Percentiles rank a stretch among this genome's conserved stretches.
Conservation (phyloP, 2,888 invertebrate genomes). For the Lagria hirta region DNA sequence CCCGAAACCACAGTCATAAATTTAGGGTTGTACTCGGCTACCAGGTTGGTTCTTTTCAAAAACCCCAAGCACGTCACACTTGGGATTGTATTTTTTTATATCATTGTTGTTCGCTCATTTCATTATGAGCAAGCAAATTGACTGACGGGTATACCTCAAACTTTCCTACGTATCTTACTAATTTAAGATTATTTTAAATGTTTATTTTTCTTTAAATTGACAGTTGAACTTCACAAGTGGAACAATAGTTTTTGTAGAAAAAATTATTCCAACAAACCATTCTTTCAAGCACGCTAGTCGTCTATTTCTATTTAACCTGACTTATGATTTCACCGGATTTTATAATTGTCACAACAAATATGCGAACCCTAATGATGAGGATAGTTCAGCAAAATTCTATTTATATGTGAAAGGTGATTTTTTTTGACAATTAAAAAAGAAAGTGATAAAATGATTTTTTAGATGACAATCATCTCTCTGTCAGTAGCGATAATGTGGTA, state of each 20-base stretch:
- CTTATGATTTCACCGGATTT: conserved; percentile 50
- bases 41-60: background rate
- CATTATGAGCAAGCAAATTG: too few relatives aligned
- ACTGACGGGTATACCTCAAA: too few relatives aligned
- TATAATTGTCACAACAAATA: conserved; percentile 51
- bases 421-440: too few relatives aligned
- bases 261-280: conserved; percentile 34
- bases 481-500: conserved; percentile 42
- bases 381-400: conserved; percentile 55
- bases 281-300: conserved; percentile 51
- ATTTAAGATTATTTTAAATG: background rate
- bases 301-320: conserved; percentile 50
- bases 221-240: conserved; percentile 25
- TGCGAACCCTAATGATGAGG: conserved; percentile 45
- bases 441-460: conserved; percentile 30
- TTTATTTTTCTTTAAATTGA: conserved; percentile 14
- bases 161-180: conserved; percentile 1
- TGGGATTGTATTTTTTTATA: background rate
- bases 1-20: too few relatives aligned
- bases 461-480: conserved; percentile 57
- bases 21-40: too few relatives aligned
- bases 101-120: background rate
- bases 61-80: background rate
- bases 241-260: conserved; percentile 26
- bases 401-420: conserved; percentile 60